phyloP scores from a whole-genome alignment of 23 tunicate species.

The Botrylloides violaceus region DNA sequence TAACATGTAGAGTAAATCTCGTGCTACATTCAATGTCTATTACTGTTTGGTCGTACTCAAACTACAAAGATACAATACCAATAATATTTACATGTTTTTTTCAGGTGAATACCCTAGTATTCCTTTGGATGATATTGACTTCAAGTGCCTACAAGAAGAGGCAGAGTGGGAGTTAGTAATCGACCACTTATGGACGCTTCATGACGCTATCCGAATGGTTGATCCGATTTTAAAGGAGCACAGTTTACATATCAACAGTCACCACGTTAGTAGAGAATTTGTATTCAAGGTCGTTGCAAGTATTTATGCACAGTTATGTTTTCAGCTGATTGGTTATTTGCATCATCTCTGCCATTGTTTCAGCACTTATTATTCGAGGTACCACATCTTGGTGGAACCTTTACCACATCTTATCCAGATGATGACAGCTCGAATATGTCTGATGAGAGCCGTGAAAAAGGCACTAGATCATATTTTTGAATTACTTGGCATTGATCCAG shows the following conservation, averaged over 20 bases:
- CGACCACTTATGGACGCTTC: conserved; percentile 23
- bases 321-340: conserved; percentile 22
- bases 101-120: conserved; percentile 26
- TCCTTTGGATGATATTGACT: neutral
- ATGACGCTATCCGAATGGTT: neutral
- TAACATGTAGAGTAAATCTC: too few relatives aligned
- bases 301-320: neutral
- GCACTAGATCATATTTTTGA: conserved; percentile 15
- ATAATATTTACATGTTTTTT: too few relatives aligned
- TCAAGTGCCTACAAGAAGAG: conserved; percentile 17
- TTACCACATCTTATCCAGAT: conserved; percentile 33
- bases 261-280: neutral
- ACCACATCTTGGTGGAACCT: conserved; percentile 32
- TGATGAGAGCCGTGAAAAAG: conserved; percentile 15
- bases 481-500: conserved; percentile 12
- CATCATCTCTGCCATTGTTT: conserved; percentile 23
- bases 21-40: too few relatives aligned
- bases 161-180: conserved; percentile 18
- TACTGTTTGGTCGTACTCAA: too few relatives aligned
- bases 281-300: neutral
- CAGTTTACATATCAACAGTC: neutral
- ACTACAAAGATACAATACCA: too few relatives aligned
- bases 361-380: conserved; percentile 33
- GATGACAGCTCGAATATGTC: conserved; percentile 29
- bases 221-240: neutral